Evolutionary conservation across 2,888 invertebrate species (phyloP), one percentile per base, ranked within the genome.

Genomic region (Caenorhabditis sp.): DNA sequence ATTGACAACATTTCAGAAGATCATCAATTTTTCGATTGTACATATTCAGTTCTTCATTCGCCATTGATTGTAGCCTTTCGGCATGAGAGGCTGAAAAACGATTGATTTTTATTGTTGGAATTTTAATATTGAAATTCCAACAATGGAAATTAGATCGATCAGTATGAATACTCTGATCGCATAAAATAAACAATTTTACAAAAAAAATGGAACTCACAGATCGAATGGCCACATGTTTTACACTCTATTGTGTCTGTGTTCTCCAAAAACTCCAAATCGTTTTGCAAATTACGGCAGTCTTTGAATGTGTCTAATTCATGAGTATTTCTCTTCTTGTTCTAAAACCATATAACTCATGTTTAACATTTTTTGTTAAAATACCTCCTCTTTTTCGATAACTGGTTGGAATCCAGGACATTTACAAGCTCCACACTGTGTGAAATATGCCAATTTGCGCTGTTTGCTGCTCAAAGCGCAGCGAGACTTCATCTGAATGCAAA

Each of bases 391-490:
- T 23, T 54, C 57, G 14, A 64, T 14, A 20, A 67, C 63, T 3
- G 72, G 72, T 25, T 67, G 53, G 43, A 72, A 72, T 25, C 67
- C 72, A 3, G 52, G 23, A 31, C 72, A 72, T 27, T 58, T 52
- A 20, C 72, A 72, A 20, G 64, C 62, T 58, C 67, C 67, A 3
- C 72, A 72, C 7, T 60, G 26, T 17, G 64, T 66, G 50, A 64
- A 72, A 57, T 67, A 72, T 3, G 67, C 61, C 10, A 72, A 59
- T 12, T 63, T 60, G 38, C 64, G 49, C 61, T 50, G 38, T 17
- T 49, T 25, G 8, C 63, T 57, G 26, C 67, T 60, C 21, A 71
- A 20, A 17, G 58, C 23, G 0, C 62, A 64, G 7, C 70, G 62
- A 12, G 62, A 43, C n/a, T 70, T 70, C 70, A 70, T 70, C 53